Conservation (phyloP, 1,140 invertebrate species). For the Copidosoma floridanum region DNA sequence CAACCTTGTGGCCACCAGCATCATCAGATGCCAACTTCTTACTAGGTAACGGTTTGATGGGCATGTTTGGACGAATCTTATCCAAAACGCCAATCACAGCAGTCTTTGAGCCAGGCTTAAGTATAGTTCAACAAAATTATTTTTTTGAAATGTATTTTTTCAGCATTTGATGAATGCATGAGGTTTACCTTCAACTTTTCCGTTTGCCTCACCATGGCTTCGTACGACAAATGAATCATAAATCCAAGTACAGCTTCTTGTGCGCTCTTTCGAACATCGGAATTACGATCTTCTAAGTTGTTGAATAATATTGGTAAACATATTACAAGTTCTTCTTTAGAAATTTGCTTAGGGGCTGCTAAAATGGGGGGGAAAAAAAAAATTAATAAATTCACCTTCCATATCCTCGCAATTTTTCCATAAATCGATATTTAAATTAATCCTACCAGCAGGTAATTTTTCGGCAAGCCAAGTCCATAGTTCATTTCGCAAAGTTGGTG, state of each 20-base stretch:
- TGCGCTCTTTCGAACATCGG: slow-evolving; percentile 86
- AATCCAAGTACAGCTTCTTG: slow-evolving; percentile 85
- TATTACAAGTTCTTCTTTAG: slow-evolving; percentile 76
- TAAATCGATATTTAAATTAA: not conserved
- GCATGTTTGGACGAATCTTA: slow-evolving; percentile 80
- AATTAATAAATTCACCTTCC: slow-evolving; percentile 6
- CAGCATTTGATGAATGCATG: not conserved
- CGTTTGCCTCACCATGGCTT: slow-evolving; percentile 73
- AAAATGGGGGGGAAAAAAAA: slow-evolving; percentile 24
- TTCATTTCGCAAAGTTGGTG: slow-evolving; percentile 77
- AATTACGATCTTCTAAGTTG: slow-evolving; percentile 87
- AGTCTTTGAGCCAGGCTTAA: slow-evolving; percentile 77
- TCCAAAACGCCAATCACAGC: slow-evolving; percentile 78
- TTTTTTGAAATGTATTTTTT: not conserved
- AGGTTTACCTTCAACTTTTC: slow-evolving; percentile 75
- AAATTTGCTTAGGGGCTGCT: slow-evolving; percentile 69
- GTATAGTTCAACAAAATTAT: slow-evolving; percentile 8
- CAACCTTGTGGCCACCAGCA: slow-evolving; percentile 47
- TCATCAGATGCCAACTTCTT: slow-evolving; percentile 60
- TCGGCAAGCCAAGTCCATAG: slow-evolving; percentile 83
- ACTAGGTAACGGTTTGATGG: slow-evolving; percentile 76
- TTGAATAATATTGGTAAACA: slow-evolving; percentile 79
- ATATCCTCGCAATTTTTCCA: slow-evolving; percentile 3
- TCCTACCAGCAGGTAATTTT: slow-evolving; percentile 70
- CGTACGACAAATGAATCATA: slow-evolving; percentile 91